A percentile compares a stretch with the other conserved stretches of the same genome.
Conservation (phyloP, 2,113 vertebrate genomes). For the Phylloscopus trochiloides region DNA sequence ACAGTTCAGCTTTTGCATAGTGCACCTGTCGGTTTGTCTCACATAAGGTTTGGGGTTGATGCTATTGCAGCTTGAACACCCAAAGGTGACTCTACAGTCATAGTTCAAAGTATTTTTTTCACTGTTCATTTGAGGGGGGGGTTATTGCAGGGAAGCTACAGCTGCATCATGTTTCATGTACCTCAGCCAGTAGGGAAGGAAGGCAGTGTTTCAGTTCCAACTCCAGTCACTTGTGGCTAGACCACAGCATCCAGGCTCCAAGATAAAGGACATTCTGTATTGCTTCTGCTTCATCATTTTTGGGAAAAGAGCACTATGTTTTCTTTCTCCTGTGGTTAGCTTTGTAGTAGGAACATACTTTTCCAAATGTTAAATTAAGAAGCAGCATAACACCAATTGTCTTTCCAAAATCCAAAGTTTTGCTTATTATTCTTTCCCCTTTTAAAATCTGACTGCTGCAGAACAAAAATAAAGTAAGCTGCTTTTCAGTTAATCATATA, state of each 20-base stretch:
- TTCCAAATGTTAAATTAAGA: not conserved
- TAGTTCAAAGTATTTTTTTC: not conserved
- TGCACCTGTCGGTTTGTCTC: not conserved
- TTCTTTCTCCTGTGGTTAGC: not conserved
- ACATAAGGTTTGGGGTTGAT: not conserved
- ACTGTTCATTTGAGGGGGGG: not conserved
- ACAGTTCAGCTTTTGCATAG: not conserved
- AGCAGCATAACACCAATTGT: not conserved
- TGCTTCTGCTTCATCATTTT: constrained; percentile 13
- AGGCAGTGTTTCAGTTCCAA: not conserved
- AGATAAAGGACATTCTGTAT: constrained; percentile 29
- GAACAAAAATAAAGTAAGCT: not conserved
- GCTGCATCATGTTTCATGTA: not conserved
- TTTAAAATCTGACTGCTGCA: not conserved
- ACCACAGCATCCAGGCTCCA: not conserved
- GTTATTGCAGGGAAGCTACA: not conserved
- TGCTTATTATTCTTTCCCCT: not conserved
- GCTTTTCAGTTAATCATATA: not conserved
- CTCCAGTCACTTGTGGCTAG: not conserved
- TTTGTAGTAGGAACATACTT: not conserved
- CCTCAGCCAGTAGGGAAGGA: not conserved
- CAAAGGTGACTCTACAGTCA: not conserved
- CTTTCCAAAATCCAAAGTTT: not conserved
- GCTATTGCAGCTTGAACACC: not conserved
- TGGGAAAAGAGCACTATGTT: not conserved